Conservation (phyloP, 1,140 invertebrate genomes). For the Drosophila murphyi region DNA sequence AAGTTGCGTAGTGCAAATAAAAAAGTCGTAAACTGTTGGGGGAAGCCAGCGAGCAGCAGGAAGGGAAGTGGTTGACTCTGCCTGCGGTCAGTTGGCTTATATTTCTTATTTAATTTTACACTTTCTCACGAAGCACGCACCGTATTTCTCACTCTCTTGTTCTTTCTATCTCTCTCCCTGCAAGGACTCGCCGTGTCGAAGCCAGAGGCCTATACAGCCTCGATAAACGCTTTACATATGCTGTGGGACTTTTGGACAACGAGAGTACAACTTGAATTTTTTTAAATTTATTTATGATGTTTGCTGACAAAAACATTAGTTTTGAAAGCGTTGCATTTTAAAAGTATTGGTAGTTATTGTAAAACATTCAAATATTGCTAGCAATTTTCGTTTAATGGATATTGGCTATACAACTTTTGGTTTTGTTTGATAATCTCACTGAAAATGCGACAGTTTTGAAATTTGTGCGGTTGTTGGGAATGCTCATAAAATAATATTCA, state of each 20-base stretch:
- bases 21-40: constrained; percentile 64
- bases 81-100: constrained; percentile 74
- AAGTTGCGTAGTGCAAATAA: constrained; percentile 66
- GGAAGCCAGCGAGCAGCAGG: background rate
- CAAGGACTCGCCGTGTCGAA: background rate
- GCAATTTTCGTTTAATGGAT: too few species aligned
- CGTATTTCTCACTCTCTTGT: background rate
- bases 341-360: too few species aligned
- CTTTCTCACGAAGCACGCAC: constrained; percentile 37
- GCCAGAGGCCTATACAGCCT: constrained; percentile 1
- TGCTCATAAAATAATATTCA: too few species aligned
- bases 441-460: too few species aligned
- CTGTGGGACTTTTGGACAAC: background rate
- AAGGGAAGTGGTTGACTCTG: background rate
- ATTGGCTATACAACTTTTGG: too few species aligned
- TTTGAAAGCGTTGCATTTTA: too few species aligned
- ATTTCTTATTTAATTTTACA: constrained; percentile 79
- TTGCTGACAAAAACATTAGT: too few species aligned
- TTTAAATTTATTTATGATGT: too few species aligned
- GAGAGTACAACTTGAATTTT: constrained; percentile 39
- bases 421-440: too few species aligned
- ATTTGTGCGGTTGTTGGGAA: too few species aligned
- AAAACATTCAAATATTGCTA: too few species aligned
- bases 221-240: constrained; percentile 58
- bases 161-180: background rate